These are phyloP conservation scores for Eira barbara DNA, from an alignment of 2,113 vertebrate species.

Conservation along the genomic window DNA sequence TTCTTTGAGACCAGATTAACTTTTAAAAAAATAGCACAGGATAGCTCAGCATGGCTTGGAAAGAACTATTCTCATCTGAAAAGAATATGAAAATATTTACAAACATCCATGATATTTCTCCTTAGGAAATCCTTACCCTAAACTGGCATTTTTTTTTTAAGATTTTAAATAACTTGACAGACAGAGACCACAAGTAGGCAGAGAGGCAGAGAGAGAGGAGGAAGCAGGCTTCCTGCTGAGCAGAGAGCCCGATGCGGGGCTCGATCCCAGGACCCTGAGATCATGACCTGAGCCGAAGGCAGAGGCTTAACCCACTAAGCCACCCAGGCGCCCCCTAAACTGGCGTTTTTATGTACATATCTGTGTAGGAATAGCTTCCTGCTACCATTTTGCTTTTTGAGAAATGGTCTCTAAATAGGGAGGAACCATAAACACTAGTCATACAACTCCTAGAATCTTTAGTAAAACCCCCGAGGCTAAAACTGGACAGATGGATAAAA, in stretches of 20 bases:
- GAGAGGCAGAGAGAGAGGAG: too few relatives aligned
- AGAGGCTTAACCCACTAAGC: too few relatives aligned
- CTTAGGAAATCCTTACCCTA: neutral
- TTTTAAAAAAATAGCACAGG: neutral
- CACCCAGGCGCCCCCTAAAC: neutral
- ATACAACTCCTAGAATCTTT: neutral
- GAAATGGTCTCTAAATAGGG: neutral
- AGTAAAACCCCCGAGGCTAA: neutral
- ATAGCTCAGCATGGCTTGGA: neutral
- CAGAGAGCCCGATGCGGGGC: too few relatives aligned
- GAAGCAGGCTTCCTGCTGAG: too few relatives aligned
- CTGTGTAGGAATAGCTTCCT: neutral
- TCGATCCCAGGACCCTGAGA: too few relatives aligned
- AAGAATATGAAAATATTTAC: neutral
- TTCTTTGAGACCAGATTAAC: neutral
- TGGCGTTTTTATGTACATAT: neutral
- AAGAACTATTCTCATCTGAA: neutral
- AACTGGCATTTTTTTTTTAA: neutral
- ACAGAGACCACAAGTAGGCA: too few relatives aligned
- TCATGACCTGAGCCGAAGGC: too few relatives aligned
- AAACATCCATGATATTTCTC: neutral
- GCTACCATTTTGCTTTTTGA: conserved; percentile 4
- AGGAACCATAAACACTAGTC: neutral
- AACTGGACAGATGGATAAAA: neutral
- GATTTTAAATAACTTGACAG: too few relatives aligned